Evolutionary conservation across 1,140 invertebrate species (phyloP).

Genomic region (Araneus ventricosus): DNA sequence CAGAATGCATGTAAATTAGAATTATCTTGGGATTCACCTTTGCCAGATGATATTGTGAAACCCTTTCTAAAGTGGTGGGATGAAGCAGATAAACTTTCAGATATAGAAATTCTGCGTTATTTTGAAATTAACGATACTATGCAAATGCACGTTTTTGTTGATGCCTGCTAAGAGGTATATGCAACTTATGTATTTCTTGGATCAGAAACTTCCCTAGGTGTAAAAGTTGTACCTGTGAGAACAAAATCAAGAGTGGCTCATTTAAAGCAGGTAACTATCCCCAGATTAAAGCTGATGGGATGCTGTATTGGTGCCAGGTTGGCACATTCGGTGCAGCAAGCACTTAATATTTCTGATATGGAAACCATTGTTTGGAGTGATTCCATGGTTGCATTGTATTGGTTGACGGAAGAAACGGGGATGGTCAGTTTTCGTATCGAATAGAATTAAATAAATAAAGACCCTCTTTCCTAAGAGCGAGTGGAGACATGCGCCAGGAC

Average conservation of each 20-base stretch:
- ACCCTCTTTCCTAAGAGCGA: too few species aligned
- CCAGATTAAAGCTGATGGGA: constrained; percentile 19
- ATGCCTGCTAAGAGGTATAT: not conserved
- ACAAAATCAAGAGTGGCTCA: constrained; percentile 7
- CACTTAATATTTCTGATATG: not conserved
- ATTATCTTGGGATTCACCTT: not conserved
- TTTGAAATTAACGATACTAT: not conserved
- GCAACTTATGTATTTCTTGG: not conserved
- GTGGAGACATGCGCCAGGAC: too few species aligned
- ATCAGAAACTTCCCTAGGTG: not conserved
- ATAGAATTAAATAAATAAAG: too few species aligned
- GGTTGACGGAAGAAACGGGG: too few species aligned
- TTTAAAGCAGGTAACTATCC: not conserved
- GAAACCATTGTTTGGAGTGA: constrained; percentile 23
- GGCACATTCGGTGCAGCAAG: not conserved
- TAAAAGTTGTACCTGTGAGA: not conserved
- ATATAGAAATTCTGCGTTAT: not conserved
- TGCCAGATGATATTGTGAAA: not conserved
- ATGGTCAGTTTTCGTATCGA: too few species aligned
- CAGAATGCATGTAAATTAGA: not conserved
- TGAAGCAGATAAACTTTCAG: not conserved
- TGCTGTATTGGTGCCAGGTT: not conserved
- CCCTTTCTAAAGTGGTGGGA: not conserved
- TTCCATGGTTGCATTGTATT: not conserved
- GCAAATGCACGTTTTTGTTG: not conserved